Percentiles rank a stretch among this genome's conserved stretches.
phyloP scores from a whole-genome alignment of 2,113 vertebrate genomes.

The Hepsetus odoe region DNA sequence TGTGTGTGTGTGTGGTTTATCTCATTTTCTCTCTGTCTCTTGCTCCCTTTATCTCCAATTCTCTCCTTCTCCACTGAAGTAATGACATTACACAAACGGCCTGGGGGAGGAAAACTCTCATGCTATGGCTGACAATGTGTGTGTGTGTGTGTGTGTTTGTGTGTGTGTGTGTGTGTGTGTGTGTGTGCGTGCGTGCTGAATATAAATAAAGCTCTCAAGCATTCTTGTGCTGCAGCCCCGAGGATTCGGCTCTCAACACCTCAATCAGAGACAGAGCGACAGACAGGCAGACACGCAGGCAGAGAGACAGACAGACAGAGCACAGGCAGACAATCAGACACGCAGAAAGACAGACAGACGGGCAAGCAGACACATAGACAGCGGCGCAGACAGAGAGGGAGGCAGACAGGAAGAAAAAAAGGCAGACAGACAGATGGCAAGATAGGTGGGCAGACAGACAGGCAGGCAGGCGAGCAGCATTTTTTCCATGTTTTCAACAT shows the following conservation, averaged over 20 bases:
- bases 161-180: background rate
- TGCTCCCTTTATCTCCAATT: background rate
- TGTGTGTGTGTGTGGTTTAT: background rate
- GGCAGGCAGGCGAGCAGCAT: no score
- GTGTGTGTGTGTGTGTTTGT: background rate
- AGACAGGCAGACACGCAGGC: no score
- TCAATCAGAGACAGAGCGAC: background rate
- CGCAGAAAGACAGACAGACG: no score
- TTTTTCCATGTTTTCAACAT: no score
- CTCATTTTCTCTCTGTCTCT: constrained; percentile 6
- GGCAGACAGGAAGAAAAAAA: no score
- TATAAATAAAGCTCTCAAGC: constrained; percentile 15
- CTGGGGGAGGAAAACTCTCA: background rate
- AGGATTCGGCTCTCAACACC: background rate
- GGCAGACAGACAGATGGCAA: no score
- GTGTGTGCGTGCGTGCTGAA: background rate
- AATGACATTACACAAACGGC: background rate
- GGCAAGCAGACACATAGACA: no score
- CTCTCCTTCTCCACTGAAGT: background rate
- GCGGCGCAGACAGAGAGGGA: no score
- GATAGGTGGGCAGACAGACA: no score
- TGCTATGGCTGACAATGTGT: background rate
- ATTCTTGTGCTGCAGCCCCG: background rate
- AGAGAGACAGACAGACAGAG: no score
- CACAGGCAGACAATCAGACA: no score